A percentile compares a stretch with the other conserved stretches of the same genome.
phyloP scores from a whole-genome alignment of 2,888 invertebrate genomes.

The Leptopilina myrica region DNA sequence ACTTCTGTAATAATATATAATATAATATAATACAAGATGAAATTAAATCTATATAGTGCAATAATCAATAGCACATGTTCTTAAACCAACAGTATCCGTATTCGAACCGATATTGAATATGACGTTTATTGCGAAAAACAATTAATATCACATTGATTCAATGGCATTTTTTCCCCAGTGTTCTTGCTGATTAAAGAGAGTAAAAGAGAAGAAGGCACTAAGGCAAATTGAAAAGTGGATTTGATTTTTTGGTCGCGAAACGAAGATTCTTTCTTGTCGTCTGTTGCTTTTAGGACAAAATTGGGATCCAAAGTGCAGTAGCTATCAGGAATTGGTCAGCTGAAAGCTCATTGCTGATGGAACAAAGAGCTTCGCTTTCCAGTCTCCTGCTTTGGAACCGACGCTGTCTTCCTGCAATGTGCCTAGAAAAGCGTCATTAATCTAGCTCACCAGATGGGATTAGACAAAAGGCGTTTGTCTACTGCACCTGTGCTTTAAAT shows the following conservation, averaged over 20 bases:
- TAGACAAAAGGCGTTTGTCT: constrained; percentile 18
- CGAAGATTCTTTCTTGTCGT: neutral
- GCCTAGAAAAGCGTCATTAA: constrained; percentile 24
- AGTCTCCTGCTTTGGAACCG: neutral
- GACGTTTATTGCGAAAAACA: too few relatives aligned
- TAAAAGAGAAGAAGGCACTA: too few relatives aligned
- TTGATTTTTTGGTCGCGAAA: neutral
- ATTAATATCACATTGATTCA: too few relatives aligned
- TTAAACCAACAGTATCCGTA: too few relatives aligned
- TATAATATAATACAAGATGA: too few relatives aligned
- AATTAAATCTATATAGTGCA: too few relatives aligned
- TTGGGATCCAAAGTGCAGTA: constrained; percentile 3
- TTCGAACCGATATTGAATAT: too few relatives aligned
- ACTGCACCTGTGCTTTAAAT: constrained; percentile 8
- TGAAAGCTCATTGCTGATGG: constrained; percentile 5
- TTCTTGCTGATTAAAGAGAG: too few relatives aligned
- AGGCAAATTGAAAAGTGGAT: too few relatives aligned
- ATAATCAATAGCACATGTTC: too few relatives aligned
- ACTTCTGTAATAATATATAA: too few relatives aligned
- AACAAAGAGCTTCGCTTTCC: constrained; percentile 20
- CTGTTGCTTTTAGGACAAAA: neutral
- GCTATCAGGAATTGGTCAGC: constrained; percentile 5
- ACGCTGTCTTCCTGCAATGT: neutral
- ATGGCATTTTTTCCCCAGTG: too few relatives aligned
- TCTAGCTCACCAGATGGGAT: constrained; percentile 21